A percentile compares a stretch with the other conserved stretches of the same genome.
Conservation (phyloP, 2,888 invertebrate genomes). For the Sicus ferrugineus region DNA sequence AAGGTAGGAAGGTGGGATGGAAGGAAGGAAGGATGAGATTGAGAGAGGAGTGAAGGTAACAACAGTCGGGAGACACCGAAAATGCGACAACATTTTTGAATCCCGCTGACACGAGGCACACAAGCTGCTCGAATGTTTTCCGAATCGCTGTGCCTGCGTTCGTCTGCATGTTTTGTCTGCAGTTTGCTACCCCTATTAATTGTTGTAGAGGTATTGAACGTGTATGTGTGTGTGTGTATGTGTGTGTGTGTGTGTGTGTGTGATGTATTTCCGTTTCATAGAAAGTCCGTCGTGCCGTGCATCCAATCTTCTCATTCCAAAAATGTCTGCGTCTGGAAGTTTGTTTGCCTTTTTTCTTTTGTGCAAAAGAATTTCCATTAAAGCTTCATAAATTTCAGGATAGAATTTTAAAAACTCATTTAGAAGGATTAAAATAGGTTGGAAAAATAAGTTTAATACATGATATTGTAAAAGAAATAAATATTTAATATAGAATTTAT, state of each 20-base stretch:
- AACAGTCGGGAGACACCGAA: background rate
- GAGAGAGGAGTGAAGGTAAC: background rate
- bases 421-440: no score
- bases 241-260: background rate
- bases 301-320: no score
- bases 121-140: background rate
- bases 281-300: no score
- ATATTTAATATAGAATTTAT: no score
- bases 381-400: background rate
- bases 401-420: no score
- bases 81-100: background rate
- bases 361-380: no score
- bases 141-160: no score
- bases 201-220: background rate
- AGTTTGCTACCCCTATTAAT: background rate
- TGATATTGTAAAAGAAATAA: no score
- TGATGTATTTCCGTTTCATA: no score
- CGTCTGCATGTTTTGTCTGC: background rate
- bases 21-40: background rate
- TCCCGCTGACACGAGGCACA: background rate
- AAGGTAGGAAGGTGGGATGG: no score
- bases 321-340: no score
- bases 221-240: background rate
- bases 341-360: background rate
- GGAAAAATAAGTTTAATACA: no score